Base-by-base conservation (phyloP, 2,888 invertebrate species). In the Eremobia ochroleuca region DNA sequence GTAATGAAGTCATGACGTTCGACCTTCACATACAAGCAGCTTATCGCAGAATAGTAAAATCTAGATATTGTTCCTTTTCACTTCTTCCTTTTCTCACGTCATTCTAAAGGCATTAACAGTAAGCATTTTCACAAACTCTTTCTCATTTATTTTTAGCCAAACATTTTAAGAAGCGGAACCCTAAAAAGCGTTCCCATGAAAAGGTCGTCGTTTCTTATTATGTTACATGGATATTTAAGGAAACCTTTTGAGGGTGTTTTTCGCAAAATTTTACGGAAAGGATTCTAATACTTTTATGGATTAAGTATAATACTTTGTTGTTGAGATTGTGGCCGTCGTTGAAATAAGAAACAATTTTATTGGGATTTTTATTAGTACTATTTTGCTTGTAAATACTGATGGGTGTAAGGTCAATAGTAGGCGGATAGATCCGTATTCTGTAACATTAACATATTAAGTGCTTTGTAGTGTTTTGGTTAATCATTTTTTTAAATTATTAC, bases 181-280 rank as follows among this genome's bases (percentile, higher is more conserved):
- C 87, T 61, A 72, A 66, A 68, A 72, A 37, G 25, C 61, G 40
- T 40, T 52, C 59, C 34, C 28, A 31, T 18, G 49, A 59, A 77
- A 81, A 87, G 87, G 79, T 84, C 87, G 81, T 72, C 83, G 71
- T 66, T 62, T 71, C 61, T 71, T 76, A 82, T 85, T 79, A n/a
- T n/a, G 77, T 83, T 73, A 77, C 78, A 72, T 37, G 69, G 34
- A 81, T 82, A 77, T 87, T 86, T 76, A 59, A 76, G 77, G 75
- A 78, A 87, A 77, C 43, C 73, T 83, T 87, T 87, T 80, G 64
- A 76, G 40, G 64, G 75, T 76, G 66, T 77, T 79, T 85, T 81
- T 75, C 49, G 34, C 65, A 69, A 59, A 73, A 82, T 77, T 81
- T 76, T 76, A 69, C 43, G 74, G 69, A 77, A 81, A 84, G 79